phyloP scores from a whole-genome alignment of 2,797 vertebrate genomes.

The Danionella dracula region DNA sequence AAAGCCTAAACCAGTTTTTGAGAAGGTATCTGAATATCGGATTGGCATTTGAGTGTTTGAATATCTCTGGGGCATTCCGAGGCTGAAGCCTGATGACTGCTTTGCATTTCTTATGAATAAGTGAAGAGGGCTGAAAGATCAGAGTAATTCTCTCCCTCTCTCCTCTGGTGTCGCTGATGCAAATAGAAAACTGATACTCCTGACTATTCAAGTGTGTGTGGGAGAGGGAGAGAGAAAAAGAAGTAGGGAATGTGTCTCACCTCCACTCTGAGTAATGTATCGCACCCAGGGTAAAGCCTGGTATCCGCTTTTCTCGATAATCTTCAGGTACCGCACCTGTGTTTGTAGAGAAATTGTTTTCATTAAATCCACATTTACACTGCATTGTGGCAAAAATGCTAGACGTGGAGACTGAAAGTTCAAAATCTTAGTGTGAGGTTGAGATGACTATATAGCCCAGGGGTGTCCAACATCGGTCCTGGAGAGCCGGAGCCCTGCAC shows the following conservation, averaged over 20 bases:
- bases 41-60: background rate
- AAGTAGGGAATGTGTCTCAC: constrained; percentile 52
- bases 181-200: constrained; percentile 39
- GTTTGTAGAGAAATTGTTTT: too few species aligned
- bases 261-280: constrained; percentile 79
- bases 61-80: background rate
- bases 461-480: too few species aligned
- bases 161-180: constrained; percentile 46
- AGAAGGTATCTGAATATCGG: background rate
- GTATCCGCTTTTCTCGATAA: constrained; percentile 80
- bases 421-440: too few species aligned
- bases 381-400: background rate
- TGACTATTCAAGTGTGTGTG: background rate
- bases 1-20: background rate
- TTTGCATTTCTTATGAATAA: constrained; percentile 56
- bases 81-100: constrained; percentile 4
- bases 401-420: too few species aligned
- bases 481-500: too few species aligned
- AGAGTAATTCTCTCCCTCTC: constrained; percentile 18
- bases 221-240: background rate
- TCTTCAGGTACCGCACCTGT: constrained; percentile 78
- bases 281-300: constrained; percentile 78
- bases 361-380: too few species aligned
- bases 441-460: too few species aligned
- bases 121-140: constrained; percentile 51